These are phyloP conservation scores for Zygogramma bicolorata DNA, from an alignment of 2,888 invertebrate species.

Conservation along the genomic window DNA sequence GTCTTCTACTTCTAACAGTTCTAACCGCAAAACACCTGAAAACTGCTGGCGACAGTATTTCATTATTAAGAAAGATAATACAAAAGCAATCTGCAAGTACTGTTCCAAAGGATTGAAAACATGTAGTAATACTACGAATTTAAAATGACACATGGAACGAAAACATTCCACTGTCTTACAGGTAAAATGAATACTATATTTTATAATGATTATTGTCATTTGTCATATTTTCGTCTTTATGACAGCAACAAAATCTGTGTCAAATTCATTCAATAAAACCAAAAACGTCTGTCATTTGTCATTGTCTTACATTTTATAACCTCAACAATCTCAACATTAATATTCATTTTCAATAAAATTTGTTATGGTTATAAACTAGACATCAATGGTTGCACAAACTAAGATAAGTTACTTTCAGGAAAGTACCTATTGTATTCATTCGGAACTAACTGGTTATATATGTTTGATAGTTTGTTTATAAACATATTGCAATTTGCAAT, in stretches of 20 bases:
- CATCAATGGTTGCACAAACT: not conserved
- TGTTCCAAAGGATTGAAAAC: conserved; percentile 5
- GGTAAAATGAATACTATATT: not conserved
- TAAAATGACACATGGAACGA: not conserved
- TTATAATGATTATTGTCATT: not conserved
- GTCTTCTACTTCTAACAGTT: too few species aligned
- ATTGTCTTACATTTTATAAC: not conserved
- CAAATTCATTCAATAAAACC: not conserved
- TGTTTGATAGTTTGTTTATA: too few species aligned
- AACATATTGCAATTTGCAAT: too few species aligned
- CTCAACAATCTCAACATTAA: too few species aligned
- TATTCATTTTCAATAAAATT: not conserved
- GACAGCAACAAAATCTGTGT: not conserved
- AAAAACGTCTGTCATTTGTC: not conserved
- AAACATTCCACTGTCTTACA: not conserved
- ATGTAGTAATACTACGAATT: not conserved
- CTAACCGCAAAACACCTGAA: not conserved
- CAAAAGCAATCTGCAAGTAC: not conserved
- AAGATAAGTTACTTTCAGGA: not conserved
- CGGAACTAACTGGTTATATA: too few species aligned
- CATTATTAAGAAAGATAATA: not conserved
- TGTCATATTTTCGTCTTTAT: too few species aligned
- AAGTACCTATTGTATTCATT: too few species aligned
- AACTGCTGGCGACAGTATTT: not conserved
- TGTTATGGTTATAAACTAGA: not conserved